Percentiles rank a stretch among this genome's conserved stretches.
These are phyloP conservation scores for Tenodera sinensis DNA, from an alignment of 2,888 invertebrate genomes.

Conservation along the genomic window DNA sequence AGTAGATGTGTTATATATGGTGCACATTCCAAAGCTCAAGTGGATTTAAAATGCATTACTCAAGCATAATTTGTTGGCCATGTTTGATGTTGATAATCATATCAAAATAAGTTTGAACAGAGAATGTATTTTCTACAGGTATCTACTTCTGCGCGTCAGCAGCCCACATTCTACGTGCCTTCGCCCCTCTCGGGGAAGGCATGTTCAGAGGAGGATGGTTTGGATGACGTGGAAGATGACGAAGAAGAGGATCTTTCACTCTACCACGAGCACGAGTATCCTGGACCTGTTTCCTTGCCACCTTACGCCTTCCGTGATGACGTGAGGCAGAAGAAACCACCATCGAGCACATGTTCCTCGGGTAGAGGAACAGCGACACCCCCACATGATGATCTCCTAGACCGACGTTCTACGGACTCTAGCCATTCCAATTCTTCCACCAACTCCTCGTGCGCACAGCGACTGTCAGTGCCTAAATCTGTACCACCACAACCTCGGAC, in stretches of 20 bases:
- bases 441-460: neutral
- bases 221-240: slow-evolving; percentile 21
- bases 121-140: neutral
- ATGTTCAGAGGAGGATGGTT: neutral
- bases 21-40: too few relatives aligned
- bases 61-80: too few relatives aligned
- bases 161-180: slow-evolving; percentile 61
- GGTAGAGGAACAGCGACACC: slow-evolving; percentile 31
- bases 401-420: slow-evolving; percentile 30
- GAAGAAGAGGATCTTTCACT: neutral
- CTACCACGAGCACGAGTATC: neutral
- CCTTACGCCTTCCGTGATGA: slow-evolving; percentile 40
- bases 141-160: neutral
- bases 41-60: too few relatives aligned
- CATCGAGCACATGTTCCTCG: slow-evolving; percentile 29
- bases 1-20: too few relatives aligned
- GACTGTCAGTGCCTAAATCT: neutral
- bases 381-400: slow-evolving; percentile 30
- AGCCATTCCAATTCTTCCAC: slow-evolving; percentile 29
- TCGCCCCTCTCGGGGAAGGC: slow-evolving; percentile 45
- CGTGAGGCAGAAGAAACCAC: slow-evolving; percentile 34
- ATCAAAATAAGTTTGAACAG: too few relatives aligned
- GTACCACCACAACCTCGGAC: neutral
- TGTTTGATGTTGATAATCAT: too few relatives aligned
- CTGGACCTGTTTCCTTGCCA: slow-evolving; percentile 48